Base-by-base conservation (phyloP, 2,797 vertebrate genomes). In the Alauda arvensis region DNA sequence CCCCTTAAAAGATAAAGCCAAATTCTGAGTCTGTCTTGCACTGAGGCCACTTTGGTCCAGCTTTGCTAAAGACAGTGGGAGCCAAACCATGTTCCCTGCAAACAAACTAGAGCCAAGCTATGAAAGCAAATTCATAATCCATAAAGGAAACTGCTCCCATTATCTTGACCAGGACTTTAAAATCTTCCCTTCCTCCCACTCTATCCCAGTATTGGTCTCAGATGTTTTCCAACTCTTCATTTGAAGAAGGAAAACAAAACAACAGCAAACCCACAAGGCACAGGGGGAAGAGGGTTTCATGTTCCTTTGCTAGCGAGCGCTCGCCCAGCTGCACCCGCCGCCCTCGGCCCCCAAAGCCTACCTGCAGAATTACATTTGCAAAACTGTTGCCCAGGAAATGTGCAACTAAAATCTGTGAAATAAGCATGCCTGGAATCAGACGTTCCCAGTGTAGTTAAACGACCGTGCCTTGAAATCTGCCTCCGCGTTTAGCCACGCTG, bases 331-430 rank as follows among this genome's bases (percentile, higher is more conserved):
- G 88, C 77, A n/a, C 81, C 51, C 37, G 1, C 82, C 1, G 0
- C 63, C 77, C 62, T 66, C 52, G 1, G 51, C 45, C 83, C 77
- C 62, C 89, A 59, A 82, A 88, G 72, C 82, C 79, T 88, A 94
- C 93, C 91, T 94, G 92, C 72, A 76, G 84, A 79, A 85, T 80
- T 83, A 69, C 70, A 87, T 90, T 87, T 91, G 83, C 90, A 87
- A 85, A 94, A 81, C 83, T 70, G 74, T 78, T 77, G 91, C 88
- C 91, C 90, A 34, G 91, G 83, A 90, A 92, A 94, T 78, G 83
- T 91, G 93, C 88, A 67, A 48, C 92, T 94, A 94, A 94, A 85
- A 88, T 72, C 93, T 94, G 93, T 94, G 91, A 94, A 94, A 95
- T 87, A 83, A 87, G 92, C 93, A 87, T 94, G 90, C 91, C 91